These are phyloP conservation scores for Brachymystax lenok DNA, from an alignment of 2,797 vertebrate genomes.

Conservation along the genomic window DNA sequence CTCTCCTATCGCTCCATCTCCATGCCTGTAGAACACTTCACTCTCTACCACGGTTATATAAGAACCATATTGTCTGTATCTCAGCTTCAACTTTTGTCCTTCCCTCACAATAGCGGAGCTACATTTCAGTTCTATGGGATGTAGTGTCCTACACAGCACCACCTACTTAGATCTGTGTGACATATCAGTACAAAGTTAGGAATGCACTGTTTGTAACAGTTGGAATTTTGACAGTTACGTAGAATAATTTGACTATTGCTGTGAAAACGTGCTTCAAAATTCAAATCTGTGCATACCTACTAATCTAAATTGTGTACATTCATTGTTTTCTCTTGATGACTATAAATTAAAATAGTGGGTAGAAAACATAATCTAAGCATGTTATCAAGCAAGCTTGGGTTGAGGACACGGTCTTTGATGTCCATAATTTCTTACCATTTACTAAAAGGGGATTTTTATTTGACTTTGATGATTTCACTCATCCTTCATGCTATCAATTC, in stretches of 20 bases:
- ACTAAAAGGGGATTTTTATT: slow-evolving; percentile 40
- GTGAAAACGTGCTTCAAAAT: neutral
- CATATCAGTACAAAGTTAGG: neutral
- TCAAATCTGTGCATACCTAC: neutral
- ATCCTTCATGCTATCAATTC: neutral
- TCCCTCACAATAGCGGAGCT: slow-evolving; percentile 48
- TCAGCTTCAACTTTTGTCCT: slow-evolving; percentile 54
- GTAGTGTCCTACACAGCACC: neutral
- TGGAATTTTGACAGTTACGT: slow-evolving; percentile 52
- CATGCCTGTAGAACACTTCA: slow-evolving; percentile 58
- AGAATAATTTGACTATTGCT: slow-evolving; percentile 17
- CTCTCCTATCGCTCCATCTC: slow-evolving; percentile 51
- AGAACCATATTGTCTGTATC: slow-evolving; percentile 41
- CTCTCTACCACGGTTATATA: slow-evolving; percentile 31
- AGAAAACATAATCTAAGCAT: neutral
- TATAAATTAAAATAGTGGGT: neutral
- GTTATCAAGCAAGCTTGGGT: neutral
- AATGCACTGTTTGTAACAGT: neutral
- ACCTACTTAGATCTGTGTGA: neutral
- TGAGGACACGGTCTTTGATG: neutral
- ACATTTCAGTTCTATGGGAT: slow-evolving; percentile 45
- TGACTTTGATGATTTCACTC: slow-evolving; percentile 4
- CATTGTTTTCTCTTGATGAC: neutral
- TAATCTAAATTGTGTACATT: neutral
- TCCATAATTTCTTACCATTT: neutral